Evolutionary conservation across 2,888 invertebrate species (phyloP).

Genomic region (Zygaena filipendulae): DNA sequence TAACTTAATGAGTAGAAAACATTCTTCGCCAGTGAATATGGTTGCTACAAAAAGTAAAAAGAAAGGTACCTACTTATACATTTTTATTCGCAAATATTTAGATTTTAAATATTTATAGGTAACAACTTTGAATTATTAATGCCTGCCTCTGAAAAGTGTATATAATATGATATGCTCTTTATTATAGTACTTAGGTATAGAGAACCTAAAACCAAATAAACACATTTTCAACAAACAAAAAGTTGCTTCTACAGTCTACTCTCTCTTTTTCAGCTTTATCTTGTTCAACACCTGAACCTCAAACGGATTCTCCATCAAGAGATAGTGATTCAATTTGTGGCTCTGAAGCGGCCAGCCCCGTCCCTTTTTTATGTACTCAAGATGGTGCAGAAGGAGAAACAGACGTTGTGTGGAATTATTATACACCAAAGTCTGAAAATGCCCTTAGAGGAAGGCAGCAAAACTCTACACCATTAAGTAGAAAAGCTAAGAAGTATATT

Average conservation of each 20-base stretch:
- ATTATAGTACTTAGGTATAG: too few species aligned
- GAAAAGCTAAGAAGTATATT: constrained; percentile 33
- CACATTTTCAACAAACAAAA: too few species aligned
- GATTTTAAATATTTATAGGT: too few species aligned
- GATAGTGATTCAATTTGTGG: constrained; percentile 53
- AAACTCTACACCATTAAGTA: constrained; percentile 49
- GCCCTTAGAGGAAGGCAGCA: constrained; percentile 27
- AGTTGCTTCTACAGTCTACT: too few species aligned
- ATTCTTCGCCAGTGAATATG: constrained; percentile 31
- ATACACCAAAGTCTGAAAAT: constrained; percentile 51
- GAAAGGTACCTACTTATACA: too few species aligned
- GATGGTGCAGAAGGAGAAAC: constrained; percentile 59
- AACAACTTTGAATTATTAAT: too few species aligned
- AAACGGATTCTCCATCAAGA: constrained; percentile 44
- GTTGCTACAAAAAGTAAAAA: constrained; percentile 40
- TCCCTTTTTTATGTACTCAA: constrained; percentile 59
- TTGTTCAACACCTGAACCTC: constrained; percentile 53
- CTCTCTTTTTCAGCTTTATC: too few species aligned
- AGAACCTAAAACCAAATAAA: too few species aligned
- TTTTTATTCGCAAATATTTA: too few species aligned
- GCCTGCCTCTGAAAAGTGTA: too few species aligned
- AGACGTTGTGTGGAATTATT: constrained; percentile 62
- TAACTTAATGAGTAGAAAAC: constrained; percentile 30
- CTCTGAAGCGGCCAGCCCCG: constrained; percentile 54
- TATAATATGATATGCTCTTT: too few species aligned